Evolutionary conservation across 2,797 vertebrate species (phyloP).

Genomic region (Acipenser oxyrinchus): DNA sequence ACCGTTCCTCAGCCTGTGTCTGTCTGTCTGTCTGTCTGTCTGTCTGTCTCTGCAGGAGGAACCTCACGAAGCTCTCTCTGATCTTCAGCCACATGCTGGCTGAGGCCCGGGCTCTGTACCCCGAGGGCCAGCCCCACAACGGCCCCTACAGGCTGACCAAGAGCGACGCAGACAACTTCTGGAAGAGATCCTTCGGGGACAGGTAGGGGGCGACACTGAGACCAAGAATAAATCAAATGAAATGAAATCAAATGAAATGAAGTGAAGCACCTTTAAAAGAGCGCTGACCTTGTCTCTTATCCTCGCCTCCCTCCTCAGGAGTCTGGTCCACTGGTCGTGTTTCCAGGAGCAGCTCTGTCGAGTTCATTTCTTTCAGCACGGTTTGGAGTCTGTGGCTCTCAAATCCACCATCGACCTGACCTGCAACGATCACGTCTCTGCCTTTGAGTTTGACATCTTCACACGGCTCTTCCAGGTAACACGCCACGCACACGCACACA

Average conservation of each 20-base stretch:
- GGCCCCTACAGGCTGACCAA: conserved; percentile 58
- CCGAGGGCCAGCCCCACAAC: conserved; percentile 58
- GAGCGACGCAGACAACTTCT: conserved; percentile 63
- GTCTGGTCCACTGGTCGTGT: conserved; percentile 64
- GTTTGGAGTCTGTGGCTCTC: conserved; percentile 68
- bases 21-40: neutral
- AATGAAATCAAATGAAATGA: neutral
- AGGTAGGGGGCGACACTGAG: conserved; percentile 46
- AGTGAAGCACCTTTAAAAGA: neutral
- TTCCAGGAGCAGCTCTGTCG: conserved; percentile 58
- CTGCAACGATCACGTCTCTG: conserved; percentile 70
- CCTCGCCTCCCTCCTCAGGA: conserved; percentile 44
- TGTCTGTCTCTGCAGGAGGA: conserved; percentile 50
- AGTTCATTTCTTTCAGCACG: conserved; percentile 62
- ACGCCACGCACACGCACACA: neutral
- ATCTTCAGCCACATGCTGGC: conserved; percentile 81
- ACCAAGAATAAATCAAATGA: neutral
- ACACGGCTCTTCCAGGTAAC: conserved; percentile 80
- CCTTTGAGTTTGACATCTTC: conserved; percentile 87
- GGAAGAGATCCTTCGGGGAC: conserved; percentile 59
- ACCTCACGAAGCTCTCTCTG: conserved; percentile 73
- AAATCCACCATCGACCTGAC: conserved; percentile 80
- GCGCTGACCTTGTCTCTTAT: neutral
- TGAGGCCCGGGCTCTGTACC: conserved; percentile 68
- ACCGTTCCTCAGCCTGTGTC: neutral